Evolutionary conservation across 2,113 vertebrate species (phyloP), one percentile per base, ranked within the genome.

Genomic region (Scalopus aquaticus): DNA sequence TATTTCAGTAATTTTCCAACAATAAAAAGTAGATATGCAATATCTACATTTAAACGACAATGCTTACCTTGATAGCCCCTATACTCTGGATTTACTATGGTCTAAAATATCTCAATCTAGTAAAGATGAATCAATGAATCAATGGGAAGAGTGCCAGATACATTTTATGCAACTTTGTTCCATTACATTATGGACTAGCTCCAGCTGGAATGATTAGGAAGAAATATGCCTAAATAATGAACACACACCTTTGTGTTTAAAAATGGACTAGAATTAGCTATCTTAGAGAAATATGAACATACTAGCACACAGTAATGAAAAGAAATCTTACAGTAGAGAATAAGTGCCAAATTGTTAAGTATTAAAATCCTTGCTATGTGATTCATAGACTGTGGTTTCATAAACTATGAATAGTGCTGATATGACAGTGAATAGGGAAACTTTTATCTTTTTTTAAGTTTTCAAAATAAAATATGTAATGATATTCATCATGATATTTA

Each of bases 171-270:
- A 87, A 64, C 70, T 96, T 85, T 86, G 37, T 87, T 92, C 67
- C 79, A 81, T 97, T 93, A 92, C 56, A 51, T 87, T 51, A 51
- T 93, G 90, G 92, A 94, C 8, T 11, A 58, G 37, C 15, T 97
- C 76, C 96, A 96, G 60, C 35, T 96, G 54, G n/a, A 54, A 94
- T 88, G 73, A 94, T 95, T 88, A 84, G 67, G 49, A 94, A 95
- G 76, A 96, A 90, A 56, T 93, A 96, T 90, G 16, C 54, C 46
- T 84, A 92, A 84, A 93, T 94, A 96, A 96, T 96, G 90, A 95
- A 96, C 92, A 94, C 42, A 83, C 1, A 93, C 70, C 73, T 72
- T 87, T 69, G 30, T 58, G 93, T 95, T 94, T 44, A 77, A 88
- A 56, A 87, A n/a, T 73, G 37, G 26, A 58, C 35, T 88, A 12